A percentile compares a stretch with the other conserved stretches of the same genome.
Conservation (phyloP, 2,888 invertebrate genomes). For the Aromia moschata region DNA sequence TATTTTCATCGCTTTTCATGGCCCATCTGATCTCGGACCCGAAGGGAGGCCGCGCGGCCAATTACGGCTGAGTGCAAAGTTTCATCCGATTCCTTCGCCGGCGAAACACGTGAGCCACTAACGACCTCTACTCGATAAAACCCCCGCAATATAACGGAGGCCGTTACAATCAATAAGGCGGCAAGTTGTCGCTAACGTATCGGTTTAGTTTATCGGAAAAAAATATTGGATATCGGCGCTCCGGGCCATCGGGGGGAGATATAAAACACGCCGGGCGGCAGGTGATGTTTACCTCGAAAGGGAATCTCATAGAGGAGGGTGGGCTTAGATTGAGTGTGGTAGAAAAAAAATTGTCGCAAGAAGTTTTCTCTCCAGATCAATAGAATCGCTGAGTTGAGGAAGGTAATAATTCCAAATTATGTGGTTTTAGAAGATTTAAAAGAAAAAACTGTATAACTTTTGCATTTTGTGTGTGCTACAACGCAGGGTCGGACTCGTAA, state of each 20-base stretch:
- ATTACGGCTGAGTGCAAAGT: constrained; percentile 47
- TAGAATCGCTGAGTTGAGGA: no score
- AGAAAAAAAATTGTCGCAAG: no score
- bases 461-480: no score
- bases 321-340: no score
- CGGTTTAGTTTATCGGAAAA: constrained; percentile 39
- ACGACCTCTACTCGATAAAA: constrained; percentile 35
- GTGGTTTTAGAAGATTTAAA: no score
- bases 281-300: constrained; percentile 23
- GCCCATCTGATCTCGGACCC: constrained; percentile 45
- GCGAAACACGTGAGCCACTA: constrained; percentile 41
- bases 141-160: constrained; percentile 31
- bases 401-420: no score
- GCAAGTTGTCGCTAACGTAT: constrained; percentile 35
- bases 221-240: constrained; percentile 13
- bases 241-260: neutral
- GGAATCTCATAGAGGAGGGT: no score
- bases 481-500: no score
- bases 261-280: neutral
- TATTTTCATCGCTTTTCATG: constrained; percentile 49
- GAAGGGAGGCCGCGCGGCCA: constrained; percentile 38
- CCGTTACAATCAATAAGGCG: constrained; percentile 40
- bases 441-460: no score
- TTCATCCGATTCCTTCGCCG: constrained; percentile 42
- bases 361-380: no score